phyloP scores from a whole-genome alignment of 2,113 vertebrate species.

The Pluvialis apricaria region DNA sequence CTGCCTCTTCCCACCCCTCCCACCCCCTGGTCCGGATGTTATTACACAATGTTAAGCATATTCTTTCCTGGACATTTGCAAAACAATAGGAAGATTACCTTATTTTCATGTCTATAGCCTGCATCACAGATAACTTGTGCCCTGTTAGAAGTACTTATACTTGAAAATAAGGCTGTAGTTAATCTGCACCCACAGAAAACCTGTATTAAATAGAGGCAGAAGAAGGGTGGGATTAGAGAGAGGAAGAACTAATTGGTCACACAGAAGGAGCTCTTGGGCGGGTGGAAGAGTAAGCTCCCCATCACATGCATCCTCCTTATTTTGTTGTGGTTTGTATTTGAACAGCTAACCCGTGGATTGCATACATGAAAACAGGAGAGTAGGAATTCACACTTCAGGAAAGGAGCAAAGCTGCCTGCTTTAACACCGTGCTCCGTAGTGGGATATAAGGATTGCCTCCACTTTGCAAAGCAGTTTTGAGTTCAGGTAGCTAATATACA shows the following conservation, averaged over 20 bases:
- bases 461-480: constrained; percentile 36
- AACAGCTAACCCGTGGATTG: neutral
- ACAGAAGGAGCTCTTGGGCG: neutral
- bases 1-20: neutral
- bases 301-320: neutral
- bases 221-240: constrained; percentile 3
- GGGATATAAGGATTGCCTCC: constrained; percentile 27
- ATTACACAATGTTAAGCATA: constrained; percentile 12
- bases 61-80: constrained; percentile 41
- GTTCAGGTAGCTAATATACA: constrained; percentile 48
- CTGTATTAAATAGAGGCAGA: neutral
- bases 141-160: neutral
- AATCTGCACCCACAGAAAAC: neutral
- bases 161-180: constrained; percentile 24
- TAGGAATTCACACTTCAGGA: neutral
- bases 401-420: constrained; percentile 18
- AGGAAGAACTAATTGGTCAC: neutral
- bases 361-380: neutral
- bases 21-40: neutral
- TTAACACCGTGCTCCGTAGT: neutral
- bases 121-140: constrained; percentile 5
- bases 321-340: constrained; percentile 10
- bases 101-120: constrained; percentile 51
- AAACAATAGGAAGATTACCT: constrained; percentile 60
- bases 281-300: neutral